Conservation (phyloP, 1,140 invertebrate species). For the Zaprionus taronus region DNA sequence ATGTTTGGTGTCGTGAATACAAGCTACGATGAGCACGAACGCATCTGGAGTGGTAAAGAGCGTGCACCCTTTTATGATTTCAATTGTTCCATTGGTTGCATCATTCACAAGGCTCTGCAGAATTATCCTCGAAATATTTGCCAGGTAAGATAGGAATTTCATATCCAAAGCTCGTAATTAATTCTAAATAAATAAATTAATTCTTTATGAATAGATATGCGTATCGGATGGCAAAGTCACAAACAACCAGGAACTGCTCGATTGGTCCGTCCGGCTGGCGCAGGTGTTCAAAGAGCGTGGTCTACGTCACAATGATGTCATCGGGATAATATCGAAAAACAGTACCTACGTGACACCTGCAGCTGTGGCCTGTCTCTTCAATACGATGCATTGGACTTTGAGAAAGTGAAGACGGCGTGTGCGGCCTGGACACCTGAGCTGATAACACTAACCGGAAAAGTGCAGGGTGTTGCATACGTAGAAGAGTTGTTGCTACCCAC, state of each 20-base stretch:
- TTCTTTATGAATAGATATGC: conserved; percentile 11
- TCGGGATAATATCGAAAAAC: conserved; percentile 25
- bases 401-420: conserved; percentile 23
- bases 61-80: conserved; percentile 13
- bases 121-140: conserved; percentile 17
- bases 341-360: conserved; percentile 29
- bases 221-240: conserved; percentile 5
- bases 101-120: conserved; percentile 18
- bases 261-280: conserved; percentile 24
- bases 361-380: conserved; percentile 33
- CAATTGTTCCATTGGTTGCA: conserved; percentile 25
- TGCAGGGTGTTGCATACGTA: conserved; percentile 26
- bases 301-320: conserved; percentile 22
- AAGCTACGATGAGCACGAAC: not conserved
- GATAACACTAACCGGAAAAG: conserved; percentile 30
- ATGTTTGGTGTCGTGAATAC: conserved; percentile 5
- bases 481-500: conserved; percentile 39
- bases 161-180: not conserved
- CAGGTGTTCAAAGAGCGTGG: conserved; percentile 21
- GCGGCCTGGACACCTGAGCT: conserved; percentile 22
- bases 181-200: not conserved
- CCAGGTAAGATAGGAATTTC: conserved; percentile 9
- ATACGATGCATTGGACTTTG: conserved; percentile 4
- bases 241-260: conserved; percentile 16
- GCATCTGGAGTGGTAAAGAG: conserved; percentile 28